Base-by-base conservation (phyloP, 37 sponge, comb jelly and placozoan species). In the Oscarella lobularis region DNA sequence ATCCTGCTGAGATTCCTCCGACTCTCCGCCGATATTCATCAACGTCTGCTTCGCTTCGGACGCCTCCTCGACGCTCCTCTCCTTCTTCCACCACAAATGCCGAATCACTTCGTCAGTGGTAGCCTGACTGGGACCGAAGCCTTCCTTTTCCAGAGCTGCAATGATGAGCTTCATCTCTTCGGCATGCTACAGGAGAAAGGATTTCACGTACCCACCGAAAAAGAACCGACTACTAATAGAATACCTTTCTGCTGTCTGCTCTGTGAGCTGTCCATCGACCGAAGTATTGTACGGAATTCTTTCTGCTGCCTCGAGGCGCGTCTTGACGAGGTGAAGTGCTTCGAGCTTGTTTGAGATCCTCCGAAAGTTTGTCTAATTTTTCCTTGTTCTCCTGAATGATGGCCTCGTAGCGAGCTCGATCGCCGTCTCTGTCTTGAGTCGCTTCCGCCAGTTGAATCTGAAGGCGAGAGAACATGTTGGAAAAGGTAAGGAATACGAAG, bases 1-100 rank as follows among this genome's bases (percentile, higher is more conserved):
- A 27, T 9, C 60, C 60, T 48, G 60, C 60, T 48, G 60, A 27
- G 60, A 20, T 48, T 48, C 60, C 20, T 48, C 60, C n/a, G n/a
- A n/a, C n/a, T n/a, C n/a, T 20, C 60, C 60, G 20, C 60, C 60
- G 20, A 48, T 9, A 48, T 9, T 20, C 9, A 20, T 20, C 60
- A 48, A 48, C 20, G 60, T 48, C 60, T 48, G 14, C 60, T 48
- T 48, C 20, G 60, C 20, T 48, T 48, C 60, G 20, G 60, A 27
- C 60, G 20, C 14, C 60, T 48, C 60, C 20, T 27, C 20, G 60
- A 27, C 60, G 20, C 20, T 48, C 20, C 60, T 68, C 71, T 84
- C 84, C 48, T 74, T 84, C 76, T 84, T 65, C 85, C 76, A 80
- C 85, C 85, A 85, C 0, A 85, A 54, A 35, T 85, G 74, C 0